phyloP scores from a whole-genome alignment of 37 sponge, comb jelly and placozoan genomes.

The Axinella damicornis region DNA sequence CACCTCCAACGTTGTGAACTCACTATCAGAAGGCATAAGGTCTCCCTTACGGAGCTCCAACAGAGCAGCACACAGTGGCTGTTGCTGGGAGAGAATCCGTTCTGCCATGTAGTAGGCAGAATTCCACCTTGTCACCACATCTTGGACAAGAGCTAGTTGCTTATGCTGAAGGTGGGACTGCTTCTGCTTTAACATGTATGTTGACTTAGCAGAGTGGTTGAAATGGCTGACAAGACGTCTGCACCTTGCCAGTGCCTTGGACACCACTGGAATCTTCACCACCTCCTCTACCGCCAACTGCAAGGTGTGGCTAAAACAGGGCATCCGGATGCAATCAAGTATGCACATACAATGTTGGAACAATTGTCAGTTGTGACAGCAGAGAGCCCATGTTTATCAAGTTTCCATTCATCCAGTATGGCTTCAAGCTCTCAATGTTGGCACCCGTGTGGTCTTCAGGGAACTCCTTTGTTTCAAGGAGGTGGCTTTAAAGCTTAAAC shows the following conservation, averaged over 20 bases:
- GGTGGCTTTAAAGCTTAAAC: constrained; percentile 9
- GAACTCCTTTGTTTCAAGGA: constrained; percentile 17
- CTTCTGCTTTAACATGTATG: constrained; percentile 25
- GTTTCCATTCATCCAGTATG: constrained; percentile 20
- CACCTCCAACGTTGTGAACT: constrained; percentile 23
- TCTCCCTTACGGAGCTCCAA: constrained; percentile 23
- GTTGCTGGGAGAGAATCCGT: constrained; percentile 39
- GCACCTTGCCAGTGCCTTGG: constrained; percentile 29
- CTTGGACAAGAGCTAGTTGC: constrained; percentile 16
- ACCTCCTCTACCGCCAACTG: constrained; percentile 33
- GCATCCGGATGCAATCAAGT: constrained; percentile 19
- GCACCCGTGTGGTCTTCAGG: constrained; percentile 9
- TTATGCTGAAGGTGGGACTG: constrained; percentile 6
- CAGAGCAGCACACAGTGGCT: constrained; percentile 41
- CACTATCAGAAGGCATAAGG: constrained; percentile 43
- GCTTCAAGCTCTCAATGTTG: no score
- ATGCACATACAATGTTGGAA: constrained; percentile 1
- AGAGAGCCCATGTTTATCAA: neutral
- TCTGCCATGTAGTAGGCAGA: constrained; percentile 49
- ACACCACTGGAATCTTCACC: neutral
- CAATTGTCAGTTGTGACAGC: constrained; percentile 31
- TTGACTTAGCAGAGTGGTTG: constrained; percentile 31
- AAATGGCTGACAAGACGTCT: constrained; percentile 32
- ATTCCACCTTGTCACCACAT: constrained; percentile 47
- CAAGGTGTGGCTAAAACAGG: constrained; percentile 41